Percentiles rank a stretch among this genome's conserved stretches.
phyloP scores from a whole-genome alignment of 2,888 invertebrate species.

The Drosophila engyochracea region DNA sequence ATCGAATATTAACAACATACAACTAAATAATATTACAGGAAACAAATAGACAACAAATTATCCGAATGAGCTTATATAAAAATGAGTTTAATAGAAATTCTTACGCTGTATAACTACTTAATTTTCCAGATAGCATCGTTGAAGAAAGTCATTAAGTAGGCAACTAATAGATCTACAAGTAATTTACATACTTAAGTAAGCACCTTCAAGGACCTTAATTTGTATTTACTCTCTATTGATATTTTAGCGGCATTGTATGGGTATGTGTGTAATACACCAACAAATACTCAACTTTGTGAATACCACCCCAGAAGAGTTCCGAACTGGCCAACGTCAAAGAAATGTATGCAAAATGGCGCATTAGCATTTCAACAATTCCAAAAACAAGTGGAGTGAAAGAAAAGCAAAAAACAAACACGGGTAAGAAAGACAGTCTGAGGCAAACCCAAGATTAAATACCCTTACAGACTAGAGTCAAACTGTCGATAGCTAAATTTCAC shows the following conservation, averaged over 20 bases:
- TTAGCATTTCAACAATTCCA: constrained; percentile 77
- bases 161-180: background rate
- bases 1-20: background rate
- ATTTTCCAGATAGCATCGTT: background rate
- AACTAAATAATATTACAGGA: background rate
- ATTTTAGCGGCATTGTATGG: constrained; percentile 1
- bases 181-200: constrained; percentile 14
- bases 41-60: background rate
- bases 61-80: background rate
- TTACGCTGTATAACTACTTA: background rate
- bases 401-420: background rate
- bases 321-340: constrained; percentile 57
- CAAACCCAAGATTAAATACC: background rate
- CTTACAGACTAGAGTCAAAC: background rate
- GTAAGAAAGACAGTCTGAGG: background rate
- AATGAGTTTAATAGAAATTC: background rate
- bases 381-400: constrained; percentile 32
- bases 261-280: background rate
- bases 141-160: background rate
- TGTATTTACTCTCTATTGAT: constrained; percentile 9
- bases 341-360: constrained; percentile 80
- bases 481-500: background rate
- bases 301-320: background rate
- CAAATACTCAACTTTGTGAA: constrained; percentile 10
- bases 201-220: constrained; percentile 3